Conservation (phyloP, 2,797 vertebrate genomes). For the Chiroxiphia lanceolata region DNA sequence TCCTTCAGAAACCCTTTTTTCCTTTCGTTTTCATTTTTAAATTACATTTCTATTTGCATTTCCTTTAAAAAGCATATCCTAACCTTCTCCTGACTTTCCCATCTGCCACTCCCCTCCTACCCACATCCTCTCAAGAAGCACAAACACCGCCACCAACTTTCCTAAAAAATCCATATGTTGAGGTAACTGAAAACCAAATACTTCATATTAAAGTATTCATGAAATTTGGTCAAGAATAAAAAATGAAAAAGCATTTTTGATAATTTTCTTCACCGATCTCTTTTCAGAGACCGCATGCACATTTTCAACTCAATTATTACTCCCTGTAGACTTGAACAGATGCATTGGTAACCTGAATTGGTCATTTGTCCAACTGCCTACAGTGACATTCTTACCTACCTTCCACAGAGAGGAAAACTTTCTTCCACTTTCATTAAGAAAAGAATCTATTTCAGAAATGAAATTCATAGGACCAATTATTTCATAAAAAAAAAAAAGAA, state of each 20-base stretch:
- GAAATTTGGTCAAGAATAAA: background rate
- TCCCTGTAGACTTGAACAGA: background rate
- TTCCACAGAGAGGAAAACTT: background rate
- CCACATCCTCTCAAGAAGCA: constrained; percentile 11
- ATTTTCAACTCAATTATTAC: background rate
- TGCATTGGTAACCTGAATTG: fast-evolving
- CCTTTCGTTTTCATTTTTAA: background rate
- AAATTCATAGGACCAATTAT: background rate
- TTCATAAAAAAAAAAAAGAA: background rate
- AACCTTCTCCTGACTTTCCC: constrained; percentile 12
- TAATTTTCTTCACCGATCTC: background rate
- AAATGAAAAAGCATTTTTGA: background rate
- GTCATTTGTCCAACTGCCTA: background rate
- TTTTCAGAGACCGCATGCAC: background rate
- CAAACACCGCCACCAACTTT: background rate
- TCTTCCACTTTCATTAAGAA: background rate
- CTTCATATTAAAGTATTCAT: background rate
- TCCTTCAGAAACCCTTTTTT: background rate
- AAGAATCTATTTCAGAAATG: background rate
- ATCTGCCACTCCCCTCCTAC: constrained; percentile 8
- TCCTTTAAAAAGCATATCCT: background rate
- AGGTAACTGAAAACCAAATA: background rate
- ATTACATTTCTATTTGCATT: background rate
- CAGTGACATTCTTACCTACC: background rate
- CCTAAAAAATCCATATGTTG: background rate